phyloP scores from a whole-genome alignment of 2,797 vertebrate genomes.

The Adelosebastes latens region DNA sequence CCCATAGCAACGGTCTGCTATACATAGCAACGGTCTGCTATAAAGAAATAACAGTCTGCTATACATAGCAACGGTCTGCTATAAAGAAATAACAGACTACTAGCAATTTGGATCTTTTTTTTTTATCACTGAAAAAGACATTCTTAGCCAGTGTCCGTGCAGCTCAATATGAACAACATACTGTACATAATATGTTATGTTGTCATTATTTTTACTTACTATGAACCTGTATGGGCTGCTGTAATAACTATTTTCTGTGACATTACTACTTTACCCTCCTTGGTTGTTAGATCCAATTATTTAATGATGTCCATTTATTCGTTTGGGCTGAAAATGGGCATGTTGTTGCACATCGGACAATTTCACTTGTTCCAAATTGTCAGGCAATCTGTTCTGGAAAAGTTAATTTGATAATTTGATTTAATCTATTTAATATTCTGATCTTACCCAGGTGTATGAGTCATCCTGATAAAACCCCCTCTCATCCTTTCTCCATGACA shows the following conservation, averaged over 20 bases:
- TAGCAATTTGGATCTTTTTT: neutral
- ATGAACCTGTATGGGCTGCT: neutral
- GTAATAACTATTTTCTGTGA: neutral
- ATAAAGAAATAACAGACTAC: no score
- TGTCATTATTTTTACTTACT: neutral
- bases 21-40: no score
- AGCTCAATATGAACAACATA: neutral
- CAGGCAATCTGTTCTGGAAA: neutral
- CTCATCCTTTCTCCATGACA: neutral
- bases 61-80: no score
- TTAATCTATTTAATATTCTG: constrained; percentile 14
- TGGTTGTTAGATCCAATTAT: neutral
- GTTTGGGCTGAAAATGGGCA: neutral
- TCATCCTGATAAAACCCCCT: constrained; percentile 29
- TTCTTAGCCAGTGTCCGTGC: neutral
- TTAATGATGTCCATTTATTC: neutral
- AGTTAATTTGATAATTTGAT: constrained; percentile 2
- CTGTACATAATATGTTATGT: neutral
- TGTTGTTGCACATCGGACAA: neutral
- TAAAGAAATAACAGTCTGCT: no score
- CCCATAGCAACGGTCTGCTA: no score
- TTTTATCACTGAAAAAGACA: neutral
- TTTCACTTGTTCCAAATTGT: neutral
- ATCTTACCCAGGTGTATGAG: constrained; percentile 6
- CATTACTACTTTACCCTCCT: neutral